Conservation (phyloP, 1,140 invertebrate species). For the Hypothenemus hampei region DNA sequence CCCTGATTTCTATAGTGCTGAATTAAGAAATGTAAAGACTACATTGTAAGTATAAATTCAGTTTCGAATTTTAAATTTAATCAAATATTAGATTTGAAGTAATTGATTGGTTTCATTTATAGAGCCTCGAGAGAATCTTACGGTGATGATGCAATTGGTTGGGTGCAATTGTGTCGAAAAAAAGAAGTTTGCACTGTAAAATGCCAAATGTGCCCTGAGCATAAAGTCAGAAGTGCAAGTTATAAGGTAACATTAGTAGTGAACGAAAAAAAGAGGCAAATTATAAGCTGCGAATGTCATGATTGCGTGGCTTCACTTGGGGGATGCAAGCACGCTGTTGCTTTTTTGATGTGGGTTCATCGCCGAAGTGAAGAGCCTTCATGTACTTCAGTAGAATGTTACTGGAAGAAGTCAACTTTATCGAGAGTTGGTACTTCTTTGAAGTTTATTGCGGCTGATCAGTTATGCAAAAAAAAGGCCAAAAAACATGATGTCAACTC, state of each 20-base stretch:
- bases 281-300: constrained; percentile 30
- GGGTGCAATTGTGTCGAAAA: constrained; percentile 32
- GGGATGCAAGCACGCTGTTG: constrained; percentile 35
- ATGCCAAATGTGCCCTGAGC: constrained; percentile 33
- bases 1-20: too few species aligned
- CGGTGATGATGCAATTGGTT: constrained; percentile 35
- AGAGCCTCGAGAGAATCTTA: constrained; percentile 8
- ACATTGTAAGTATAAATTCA: too few species aligned
- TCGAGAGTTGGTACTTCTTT: constrained; percentile 8
- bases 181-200: constrained; percentile 32
- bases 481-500: too few species aligned
- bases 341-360: constrained; percentile 38
- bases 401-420: constrained; percentile 40
- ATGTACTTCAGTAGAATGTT: constrained; percentile 34
- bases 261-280: constrained; percentile 27
- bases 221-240: constrained; percentile 28
- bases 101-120: constrained; percentile 6
- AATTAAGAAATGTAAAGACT: too few species aligned
- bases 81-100: too few species aligned
- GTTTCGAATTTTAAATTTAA: too few species aligned
- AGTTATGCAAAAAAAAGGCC: not conserved
- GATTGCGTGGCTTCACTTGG: constrained; percentile 33
- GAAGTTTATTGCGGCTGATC: not conserved
- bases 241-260: constrained; percentile 28
- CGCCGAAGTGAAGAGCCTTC: constrained; percentile 36